Base-by-base conservation (phyloP, 2,888 invertebrate genomes). In the Drosophila austrosaltans region DNA sequence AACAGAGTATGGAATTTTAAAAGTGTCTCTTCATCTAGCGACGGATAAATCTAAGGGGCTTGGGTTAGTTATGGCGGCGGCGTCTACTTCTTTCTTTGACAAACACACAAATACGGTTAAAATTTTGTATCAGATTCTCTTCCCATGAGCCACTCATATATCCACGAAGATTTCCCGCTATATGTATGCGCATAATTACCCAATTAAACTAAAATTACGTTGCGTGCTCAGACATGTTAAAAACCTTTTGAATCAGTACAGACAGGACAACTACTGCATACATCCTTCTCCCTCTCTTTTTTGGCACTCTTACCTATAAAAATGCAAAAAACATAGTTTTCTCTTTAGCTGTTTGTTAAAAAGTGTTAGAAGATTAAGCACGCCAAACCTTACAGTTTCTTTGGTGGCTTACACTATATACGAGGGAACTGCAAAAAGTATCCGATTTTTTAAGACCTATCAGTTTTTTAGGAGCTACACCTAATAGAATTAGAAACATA, bases 221-320 rank as follows among this genome's bases (percentile, higher is more conserved):
- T 92, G 92, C 92, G 92, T 92, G 92, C 92, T 91, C 92, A 92
- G 92, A 92, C 92, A 92, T 91, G 92, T 91, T 92, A 91, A 91
- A 91, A 91, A 90, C 85, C 90, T 88, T 72, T 87, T 79, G 76
- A 73, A 63, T 73, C 72, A 76, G 75, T 72, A 60, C 87, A 89
- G 82, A 79, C 77, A 87, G 67, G 12, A 74, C 72, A 68, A 59
- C 39, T 22, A 65, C 20, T 66, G 36, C 44, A 36, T 32, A 8
- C 66, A 39, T 7, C 44, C 25, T 25, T n/a, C 12, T 22, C 22
- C 25, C 22, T 3, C 32, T 57, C 32, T 57, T 42, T 40, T 44
- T 56, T 57, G 56, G 61, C 66, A 2, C 22, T 12, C 4, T 12
- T 48, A 22, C 48, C 48, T 48, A 48, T 10, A 61, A 61, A 67